Evolutionary conservation across 2,888 invertebrate genomes (phyloP), one percentile per base, ranked within the genome.

Genomic region (Leptodirus hochenwartii): DNA sequence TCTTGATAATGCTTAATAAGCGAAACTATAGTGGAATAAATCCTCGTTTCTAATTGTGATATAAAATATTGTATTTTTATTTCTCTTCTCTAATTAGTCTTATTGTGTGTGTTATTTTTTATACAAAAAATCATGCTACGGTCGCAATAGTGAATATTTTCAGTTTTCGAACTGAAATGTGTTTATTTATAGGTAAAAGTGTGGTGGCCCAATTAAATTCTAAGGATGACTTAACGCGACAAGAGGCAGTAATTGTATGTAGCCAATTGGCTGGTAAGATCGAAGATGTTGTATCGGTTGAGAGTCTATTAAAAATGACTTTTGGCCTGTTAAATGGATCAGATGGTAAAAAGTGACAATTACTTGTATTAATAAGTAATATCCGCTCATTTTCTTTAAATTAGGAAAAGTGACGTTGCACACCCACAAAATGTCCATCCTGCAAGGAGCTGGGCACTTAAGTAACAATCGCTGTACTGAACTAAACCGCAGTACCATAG

Each of bases 321-420:
- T 87, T 91, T 56, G 73, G 67, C 4, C 74, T 85, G 22, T 75
- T 88, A 47, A 69, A 82, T 55, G 91, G 91, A 9, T 74, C 82
- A 4, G 77, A 85, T 52, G 91, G 91, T 5, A 93, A 93, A 53
- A 8, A 20, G 20, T 9, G 20, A 6, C 6, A 6, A 8, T 10
- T 24, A 24, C 11, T 24, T 6, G 11, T 24, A 24, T 24, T 9
- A 24, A 24, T 10, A 24, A 9, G 6, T 8, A 9, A 20, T 20
- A 8, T 20, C 9, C 20, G 20, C 9, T 20, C 6, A 20, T 20
- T 20, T 20, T 20, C 9, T 8, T 20, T 15, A 22, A 14, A 10
- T 10, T 10, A 12, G 16, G 11, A 8, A 16, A 27, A 25, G 15
- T 5, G 15, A 15, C 11, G 4, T 15, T 25, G 5, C n/a, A 9